Percentiles rank a stretch among this genome's conserved stretches.
These are phyloP conservation scores for Aramus guarauna DNA, from an alignment of 2,113 vertebrate genomes.

Conservation along the genomic window DNA sequence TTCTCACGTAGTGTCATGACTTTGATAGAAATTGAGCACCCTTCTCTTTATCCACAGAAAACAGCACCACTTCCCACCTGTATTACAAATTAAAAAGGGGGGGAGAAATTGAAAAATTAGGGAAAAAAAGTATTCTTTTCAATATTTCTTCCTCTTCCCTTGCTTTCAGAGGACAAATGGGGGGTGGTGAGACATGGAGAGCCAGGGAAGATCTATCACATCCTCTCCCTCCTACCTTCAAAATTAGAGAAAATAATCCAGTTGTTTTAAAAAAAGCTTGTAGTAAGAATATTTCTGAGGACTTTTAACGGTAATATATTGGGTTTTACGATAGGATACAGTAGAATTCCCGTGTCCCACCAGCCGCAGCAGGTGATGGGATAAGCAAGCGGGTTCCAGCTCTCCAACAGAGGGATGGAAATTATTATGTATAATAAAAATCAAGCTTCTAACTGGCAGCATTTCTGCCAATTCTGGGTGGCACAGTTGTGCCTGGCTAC, in stretches of 20 bases:
- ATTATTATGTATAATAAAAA: neutral
- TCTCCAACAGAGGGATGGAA: neutral
- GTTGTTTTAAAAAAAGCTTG: neutral
- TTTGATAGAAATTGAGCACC: neutral
- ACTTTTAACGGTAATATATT: neutral
- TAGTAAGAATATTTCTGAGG: neutral
- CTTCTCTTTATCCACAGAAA: neutral
- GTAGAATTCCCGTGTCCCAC: neutral
- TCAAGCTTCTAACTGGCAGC: neutral
- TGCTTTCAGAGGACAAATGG: neutral
- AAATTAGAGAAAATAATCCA: neutral
- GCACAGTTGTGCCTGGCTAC: neutral
- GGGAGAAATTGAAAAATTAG: neutral
- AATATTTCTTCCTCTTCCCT: neutral
- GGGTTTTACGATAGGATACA: neutral
- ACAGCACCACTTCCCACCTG: neutral
- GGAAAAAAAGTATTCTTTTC: neutral
- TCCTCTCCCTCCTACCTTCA: neutral
- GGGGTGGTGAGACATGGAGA: rapidly evolving
- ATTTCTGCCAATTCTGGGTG: neutral
- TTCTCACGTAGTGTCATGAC: neutral
- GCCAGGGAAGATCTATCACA: neutral
- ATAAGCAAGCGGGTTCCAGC: neutral
- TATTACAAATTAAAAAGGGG: neutral
- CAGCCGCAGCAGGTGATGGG: neutral